These are phyloP conservation scores for Labeo rohita DNA, from an alignment of 2,113 vertebrate genomes.

Conservation along the genomic window DNA sequence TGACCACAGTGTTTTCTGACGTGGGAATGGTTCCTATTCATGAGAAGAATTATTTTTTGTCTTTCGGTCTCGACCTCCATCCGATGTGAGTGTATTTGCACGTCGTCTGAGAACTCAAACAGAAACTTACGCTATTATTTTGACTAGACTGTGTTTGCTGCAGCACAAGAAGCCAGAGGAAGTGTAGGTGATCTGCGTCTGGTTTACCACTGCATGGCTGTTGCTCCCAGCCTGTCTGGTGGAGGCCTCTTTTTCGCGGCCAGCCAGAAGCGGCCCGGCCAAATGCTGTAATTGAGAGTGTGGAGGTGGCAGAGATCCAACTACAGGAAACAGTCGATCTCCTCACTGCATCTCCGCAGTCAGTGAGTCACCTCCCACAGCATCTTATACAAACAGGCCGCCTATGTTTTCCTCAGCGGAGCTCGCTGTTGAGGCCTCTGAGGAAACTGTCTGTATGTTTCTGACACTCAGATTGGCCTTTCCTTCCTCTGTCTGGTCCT, in stretches of 20 bases:
- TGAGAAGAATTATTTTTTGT: not conserved
- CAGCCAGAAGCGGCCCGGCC: slow-evolving; percentile 6
- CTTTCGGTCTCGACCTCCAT: not conserved
- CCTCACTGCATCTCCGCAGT: not conserved
- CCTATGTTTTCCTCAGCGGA: slow-evolving; percentile 15
- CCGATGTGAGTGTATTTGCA: slow-evolving; percentile 48
- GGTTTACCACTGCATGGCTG: slow-evolving; percentile 38
- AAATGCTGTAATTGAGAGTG: slow-evolving; percentile 17
- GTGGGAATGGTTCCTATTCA: not conserved
- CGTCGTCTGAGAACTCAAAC: slow-evolving; percentile 44
- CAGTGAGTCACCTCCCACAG: slow-evolving; percentile 9
- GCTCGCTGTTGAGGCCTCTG: not conserved
- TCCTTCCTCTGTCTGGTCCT: no score
- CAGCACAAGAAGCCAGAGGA: slow-evolving; percentile 45
- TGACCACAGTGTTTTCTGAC: not conserved
- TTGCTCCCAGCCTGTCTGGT: slow-evolving; percentile 11
- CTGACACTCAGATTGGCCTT: not conserved
- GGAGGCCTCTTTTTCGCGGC: slow-evolving; percentile 13
- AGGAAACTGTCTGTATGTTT: not conserved
- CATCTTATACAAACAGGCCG: not conserved
- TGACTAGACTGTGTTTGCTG: slow-evolving; percentile 56
- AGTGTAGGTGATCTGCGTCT: slow-evolving; percentile 51
- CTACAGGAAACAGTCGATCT: slow-evolving; percentile 26
- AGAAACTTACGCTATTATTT: slow-evolving; percentile 52
- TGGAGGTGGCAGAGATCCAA: slow-evolving; percentile 28